Evolutionary conservation across 2,888 invertebrate genomes (phyloP), one percentile per base, ranked within the genome.

Genomic region (Cephus pygmeus): DNA sequence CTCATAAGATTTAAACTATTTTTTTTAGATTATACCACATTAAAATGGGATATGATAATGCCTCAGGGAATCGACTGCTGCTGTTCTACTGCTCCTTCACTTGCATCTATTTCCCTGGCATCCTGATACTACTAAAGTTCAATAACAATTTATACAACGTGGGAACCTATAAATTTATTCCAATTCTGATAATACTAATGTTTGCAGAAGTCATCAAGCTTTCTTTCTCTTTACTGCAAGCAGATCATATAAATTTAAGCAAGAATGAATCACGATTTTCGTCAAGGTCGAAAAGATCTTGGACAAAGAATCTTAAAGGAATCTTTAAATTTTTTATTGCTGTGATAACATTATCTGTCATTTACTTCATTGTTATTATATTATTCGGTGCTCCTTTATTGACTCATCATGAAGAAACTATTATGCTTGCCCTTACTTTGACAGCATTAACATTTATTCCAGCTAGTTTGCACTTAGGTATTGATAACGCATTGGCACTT

Each of bases 331-430:
- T 93, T 78, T 80, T 92, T 0, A 82, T 93, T 9, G 92, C 93
- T 73, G 86, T 93, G 1, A 81, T 93, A 1, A 88, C 92, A 36
- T 92, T 93, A 35, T 92, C 92, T 69, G 89, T 92, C 69, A 87
- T 93, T 77, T 95, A 94, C 87, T 95, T 95, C 84, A 81, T 93
- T 4, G 91, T 93, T 9, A 94, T 95, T 31, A 93, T 96, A 75
- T 85, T 96, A 75, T 95, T 95, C 84, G 96, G 96, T 69, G 96
- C 95, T 0, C 95, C 95, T 6, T 89, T 95, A 9, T 88, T 94
- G 73, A 93, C 93, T 12, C 92, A 94, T 79, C 94, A 94, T 69
- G 94, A 95, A 86, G 94, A 95, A 90, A 96, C 96, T 0, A 91
- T 94, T 34, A 94, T 95, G 93, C 92, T 96, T 79, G 93, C 95